These are phyloP conservation scores for Himalopsyche anomala DNA, from an alignment of 2,888 invertebrate species.

Conservation along the genomic window DNA sequence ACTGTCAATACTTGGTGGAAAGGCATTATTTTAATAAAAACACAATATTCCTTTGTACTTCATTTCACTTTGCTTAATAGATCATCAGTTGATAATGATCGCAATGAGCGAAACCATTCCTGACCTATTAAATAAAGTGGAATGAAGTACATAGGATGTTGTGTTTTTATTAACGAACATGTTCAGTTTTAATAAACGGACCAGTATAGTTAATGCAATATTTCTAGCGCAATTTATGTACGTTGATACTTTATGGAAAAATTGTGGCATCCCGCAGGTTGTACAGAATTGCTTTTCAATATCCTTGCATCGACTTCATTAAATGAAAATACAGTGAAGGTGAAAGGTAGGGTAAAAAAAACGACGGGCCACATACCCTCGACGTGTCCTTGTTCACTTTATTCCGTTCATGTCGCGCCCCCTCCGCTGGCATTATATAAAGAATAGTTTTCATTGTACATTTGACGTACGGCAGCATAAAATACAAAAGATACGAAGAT, in stretches of 20 bases:
- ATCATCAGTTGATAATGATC: no score
- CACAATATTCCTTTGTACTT: no score
- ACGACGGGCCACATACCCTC: constrained; percentile 27
- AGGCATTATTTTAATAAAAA: no score
- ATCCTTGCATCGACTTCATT: constrained; percentile 36
- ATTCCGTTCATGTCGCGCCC: constrained; percentile 48
- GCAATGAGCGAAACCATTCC: no score
- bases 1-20: no score
- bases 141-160: no score
- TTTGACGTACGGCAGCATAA: constrained; percentile 60
- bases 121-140: no score
- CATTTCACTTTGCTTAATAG: no score
- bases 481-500: constrained; percentile 56
- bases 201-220: background rate
- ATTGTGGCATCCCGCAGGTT: background rate
- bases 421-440: constrained; percentile 55
- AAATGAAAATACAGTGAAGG: constrained; percentile 39
- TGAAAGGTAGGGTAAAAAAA: constrained; percentile 35
- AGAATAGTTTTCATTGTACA: constrained; percentile 62
- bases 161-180: no score
- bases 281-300: constrained; percentile 7
- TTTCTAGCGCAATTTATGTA: background rate
- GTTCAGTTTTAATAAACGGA: no score
- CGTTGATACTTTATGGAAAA: background rate
- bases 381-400: constrained; percentile 42